phyloP scores from a whole-genome alignment of 2,888 invertebrate species.

The Agapetus fuscipes region DNA sequence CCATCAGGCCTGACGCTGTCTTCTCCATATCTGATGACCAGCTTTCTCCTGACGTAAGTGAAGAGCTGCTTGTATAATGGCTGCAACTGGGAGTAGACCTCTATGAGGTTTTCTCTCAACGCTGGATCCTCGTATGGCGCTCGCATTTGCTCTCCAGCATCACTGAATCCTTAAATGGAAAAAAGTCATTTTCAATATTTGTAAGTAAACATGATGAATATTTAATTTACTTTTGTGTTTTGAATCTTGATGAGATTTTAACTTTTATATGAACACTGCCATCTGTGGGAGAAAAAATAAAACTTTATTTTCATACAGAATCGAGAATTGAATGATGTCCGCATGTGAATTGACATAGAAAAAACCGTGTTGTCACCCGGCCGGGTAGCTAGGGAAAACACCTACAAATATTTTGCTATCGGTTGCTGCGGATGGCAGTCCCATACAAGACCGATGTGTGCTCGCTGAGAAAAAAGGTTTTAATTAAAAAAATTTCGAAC shows the following conservation, averaged over 20 bases:
- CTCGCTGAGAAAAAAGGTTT: too few relatives aligned
- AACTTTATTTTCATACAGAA: background rate
- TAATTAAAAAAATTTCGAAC: too few relatives aligned
- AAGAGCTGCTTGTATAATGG: constrained; percentile 77
- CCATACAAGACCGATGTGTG: too few relatives aligned
- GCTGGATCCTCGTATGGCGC: constrained; percentile 61
- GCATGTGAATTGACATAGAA: too few relatives aligned
- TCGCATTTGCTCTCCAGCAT: constrained; percentile 75
- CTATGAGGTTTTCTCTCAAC: constrained; percentile 48
- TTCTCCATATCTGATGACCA: constrained; percentile 55
- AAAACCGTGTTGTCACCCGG: too few relatives aligned
- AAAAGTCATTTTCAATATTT: background rate
- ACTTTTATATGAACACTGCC: background rate
- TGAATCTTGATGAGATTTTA: background rate
- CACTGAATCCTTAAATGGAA: constrained; percentile 52
- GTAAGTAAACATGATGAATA: background rate
- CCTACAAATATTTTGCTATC: too few relatives aligned
- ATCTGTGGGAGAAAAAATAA: too few relatives aligned
- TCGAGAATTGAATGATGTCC: background rate
- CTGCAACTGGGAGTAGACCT: constrained; percentile 51
- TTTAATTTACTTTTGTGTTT: background rate
- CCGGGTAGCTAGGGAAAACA: too few relatives aligned
- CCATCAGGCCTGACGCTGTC: constrained; percentile 52
- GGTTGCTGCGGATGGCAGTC: too few relatives aligned
- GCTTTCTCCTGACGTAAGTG: constrained; percentile 64